A percentile compares a stretch with the other conserved stretches of the same genome.
Evolutionary conservation across 2,797 vertebrate species (phyloP).

Genomic region (Nannoperca obscura): DNA sequence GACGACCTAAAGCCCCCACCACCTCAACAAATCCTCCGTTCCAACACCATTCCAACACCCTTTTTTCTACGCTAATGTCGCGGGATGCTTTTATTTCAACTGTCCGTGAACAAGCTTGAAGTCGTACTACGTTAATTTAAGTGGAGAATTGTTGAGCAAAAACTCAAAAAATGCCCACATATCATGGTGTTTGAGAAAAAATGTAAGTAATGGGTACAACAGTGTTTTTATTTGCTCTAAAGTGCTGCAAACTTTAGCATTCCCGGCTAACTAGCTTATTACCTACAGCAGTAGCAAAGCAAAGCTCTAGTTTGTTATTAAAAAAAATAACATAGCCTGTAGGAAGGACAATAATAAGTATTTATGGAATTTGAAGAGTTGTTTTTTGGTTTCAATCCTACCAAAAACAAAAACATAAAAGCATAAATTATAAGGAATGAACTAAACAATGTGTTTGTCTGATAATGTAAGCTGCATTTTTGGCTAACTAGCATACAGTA

Average conservation of each 20-base stretch:
- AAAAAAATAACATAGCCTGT: too few relatives aligned
- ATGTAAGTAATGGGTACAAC: not conserved
- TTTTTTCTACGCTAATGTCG: slow-evolving; percentile 2
- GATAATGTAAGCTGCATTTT: too few relatives aligned
- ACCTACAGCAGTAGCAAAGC: not conserved
- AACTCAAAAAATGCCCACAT: not conserved
- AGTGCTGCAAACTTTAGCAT: not conserved
- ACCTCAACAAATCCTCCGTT: slow-evolving; percentile 34
- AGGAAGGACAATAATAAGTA: too few relatives aligned
- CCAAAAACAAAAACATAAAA: too few relatives aligned
- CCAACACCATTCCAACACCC: slow-evolving; percentile 36
- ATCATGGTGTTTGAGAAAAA: rapidly evolving
- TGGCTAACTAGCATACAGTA: too few relatives aligned
- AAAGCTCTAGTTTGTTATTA: too few relatives aligned
- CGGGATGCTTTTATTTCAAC: slow-evolving; percentile 24
- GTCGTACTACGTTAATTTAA: slow-evolving; percentile 33
- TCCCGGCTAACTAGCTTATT: not conserved
- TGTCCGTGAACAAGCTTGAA: slow-evolving; percentile 15
- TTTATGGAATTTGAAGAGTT: too few relatives aligned
- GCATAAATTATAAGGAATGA: too few relatives aligned
- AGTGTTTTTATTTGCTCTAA: not conserved
- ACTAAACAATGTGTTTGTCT: not conserved
- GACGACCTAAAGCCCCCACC: slow-evolving; percentile 26
- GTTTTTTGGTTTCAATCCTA: too few relatives aligned
- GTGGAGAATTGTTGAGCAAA: not conserved